A percentile compares a stretch with the other conserved stretches of the same genome.
These are phyloP conservation scores for Kradibia gibbosae DNA, from an alignment of 1,140 invertebrate genomes.

Conservation along the genomic window DNA sequence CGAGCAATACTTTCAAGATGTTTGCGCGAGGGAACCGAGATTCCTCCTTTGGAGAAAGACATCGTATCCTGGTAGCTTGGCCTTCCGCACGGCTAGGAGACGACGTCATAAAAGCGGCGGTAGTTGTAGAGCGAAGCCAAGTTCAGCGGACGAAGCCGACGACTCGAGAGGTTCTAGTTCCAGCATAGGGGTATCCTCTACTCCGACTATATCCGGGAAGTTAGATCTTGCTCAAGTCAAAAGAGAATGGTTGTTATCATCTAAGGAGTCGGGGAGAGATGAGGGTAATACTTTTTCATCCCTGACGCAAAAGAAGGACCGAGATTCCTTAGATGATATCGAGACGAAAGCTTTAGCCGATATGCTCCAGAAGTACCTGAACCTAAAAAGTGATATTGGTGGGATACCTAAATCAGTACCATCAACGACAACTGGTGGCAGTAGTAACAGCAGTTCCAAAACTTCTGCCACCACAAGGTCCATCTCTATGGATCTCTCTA, in stretches of 20 bases:
- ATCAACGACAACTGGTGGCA: neutral
- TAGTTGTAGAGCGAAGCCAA: constrained; percentile 77
- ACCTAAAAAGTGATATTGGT: constrained; percentile 68
- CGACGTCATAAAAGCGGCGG: constrained; percentile 74
- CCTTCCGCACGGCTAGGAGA: constrained; percentile 73
- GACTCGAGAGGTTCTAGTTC: constrained; percentile 73
- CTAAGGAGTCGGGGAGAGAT: constrained; percentile 30
- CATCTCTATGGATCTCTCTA: constrained; percentile 29
- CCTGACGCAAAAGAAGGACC: constrained; percentile 53
- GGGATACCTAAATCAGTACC: neutral
- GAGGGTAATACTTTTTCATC: constrained; percentile 58
- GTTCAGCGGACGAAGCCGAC: constrained; percentile 76
- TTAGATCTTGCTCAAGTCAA: constrained; percentile 80
- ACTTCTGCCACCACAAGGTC: constrained; percentile 16
- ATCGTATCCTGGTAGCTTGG: constrained; percentile 82
- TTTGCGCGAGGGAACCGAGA: constrained; percentile 82
- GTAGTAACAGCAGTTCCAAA: neutral
- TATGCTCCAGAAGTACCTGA: constrained; percentile 80
- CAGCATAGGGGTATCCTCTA: constrained; percentile 73
- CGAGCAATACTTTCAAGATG: constrained; percentile 87
- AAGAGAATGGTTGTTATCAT: constrained; percentile 73
- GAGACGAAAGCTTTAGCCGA: constrained; percentile 76
- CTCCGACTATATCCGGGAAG: constrained; percentile 70
- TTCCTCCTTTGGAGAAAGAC: constrained; percentile 87
- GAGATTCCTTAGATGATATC: constrained; percentile 67